Conservation (phyloP, 2,797 vertebrate genomes). For the Enteromius radiatus region DNA sequence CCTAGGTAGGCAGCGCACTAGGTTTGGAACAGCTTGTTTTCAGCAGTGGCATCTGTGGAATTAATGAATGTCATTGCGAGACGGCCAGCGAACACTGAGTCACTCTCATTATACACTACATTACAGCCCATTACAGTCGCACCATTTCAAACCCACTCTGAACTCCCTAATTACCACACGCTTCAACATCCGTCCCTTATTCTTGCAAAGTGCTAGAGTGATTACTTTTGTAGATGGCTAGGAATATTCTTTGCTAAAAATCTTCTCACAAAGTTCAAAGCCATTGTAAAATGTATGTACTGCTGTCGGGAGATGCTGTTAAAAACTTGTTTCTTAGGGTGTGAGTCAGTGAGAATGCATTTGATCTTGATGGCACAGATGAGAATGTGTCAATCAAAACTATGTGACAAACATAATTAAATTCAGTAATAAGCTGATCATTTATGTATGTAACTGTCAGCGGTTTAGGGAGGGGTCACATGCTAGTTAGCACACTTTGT, state of each 20-base stretch:
- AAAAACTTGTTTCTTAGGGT: neutral
- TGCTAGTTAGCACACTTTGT: neutral
- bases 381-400: neutral
- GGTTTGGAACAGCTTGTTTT: conserved; percentile 27
- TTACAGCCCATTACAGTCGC: conserved; percentile 55
- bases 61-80: conserved; percentile 40
- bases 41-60: conserved; percentile 41
- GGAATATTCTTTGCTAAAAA: conserved; percentile 7
- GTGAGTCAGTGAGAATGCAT: neutral
- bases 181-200: conserved; percentile 28
- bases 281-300: neutral
- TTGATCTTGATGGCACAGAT: neutral
- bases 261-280: conserved; percentile 20
- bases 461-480: neutral
- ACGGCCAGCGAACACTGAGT: conserved; percentile 9
- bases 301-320: neutral
- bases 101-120: conserved; percentile 54
- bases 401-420: neutral
- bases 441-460: neutral
- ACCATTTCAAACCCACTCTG: conserved; percentile 52
- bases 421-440: neutral
- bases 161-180: conserved; percentile 47
- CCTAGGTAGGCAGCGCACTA: neutral
- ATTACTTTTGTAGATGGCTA: neutral
- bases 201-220: conserved; percentile 4